These are phyloP conservation scores for Myotis planiceps DNA, from an alignment of 2,797 vertebrate genomes.

Conservation along the genomic window DNA sequence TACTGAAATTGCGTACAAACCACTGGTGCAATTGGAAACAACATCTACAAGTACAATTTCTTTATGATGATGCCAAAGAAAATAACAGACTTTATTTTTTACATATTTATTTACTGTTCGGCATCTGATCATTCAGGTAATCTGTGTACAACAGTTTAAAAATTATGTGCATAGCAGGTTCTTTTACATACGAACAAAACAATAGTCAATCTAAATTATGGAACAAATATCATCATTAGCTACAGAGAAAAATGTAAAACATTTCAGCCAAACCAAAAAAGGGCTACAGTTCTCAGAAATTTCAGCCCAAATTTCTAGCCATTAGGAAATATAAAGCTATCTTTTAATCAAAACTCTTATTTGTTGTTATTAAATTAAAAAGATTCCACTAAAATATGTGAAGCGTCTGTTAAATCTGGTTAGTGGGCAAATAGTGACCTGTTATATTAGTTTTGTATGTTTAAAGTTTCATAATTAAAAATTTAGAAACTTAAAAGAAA, in stretches of 20 bases:
- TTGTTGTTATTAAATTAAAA: slow-evolving; percentile 32
- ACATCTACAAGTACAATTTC: slow-evolving; percentile 83
- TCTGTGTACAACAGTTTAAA: slow-evolving; percentile 49
- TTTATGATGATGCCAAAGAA: slow-evolving; percentile 87
- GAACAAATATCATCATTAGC: slow-evolving; percentile 63
- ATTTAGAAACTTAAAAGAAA: slow-evolving; percentile 12
- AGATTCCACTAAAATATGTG: neutral
- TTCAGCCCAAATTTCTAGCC: slow-evolving; percentile 23
- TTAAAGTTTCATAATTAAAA: slow-evolving; percentile 34
- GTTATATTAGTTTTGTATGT: slow-evolving; percentile 27
- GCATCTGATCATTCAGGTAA: slow-evolving; percentile 72
- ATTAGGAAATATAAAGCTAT: neutral
- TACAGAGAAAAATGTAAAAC: slow-evolving; percentile 38
- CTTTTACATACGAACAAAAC: slow-evolving; percentile 57
- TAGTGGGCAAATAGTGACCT: neutral
- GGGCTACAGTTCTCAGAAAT: neutral
- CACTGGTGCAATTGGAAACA: slow-evolving; percentile 90
- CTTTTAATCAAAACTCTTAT: slow-evolving; percentile 41
- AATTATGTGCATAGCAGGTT: slow-evolving; percentile 39
- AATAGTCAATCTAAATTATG: slow-evolving; percentile 60
- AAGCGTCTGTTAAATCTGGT: neutral
- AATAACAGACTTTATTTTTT: slow-evolving; percentile 85
- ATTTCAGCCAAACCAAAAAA: neutral
- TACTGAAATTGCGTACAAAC: slow-evolving; percentile 90
- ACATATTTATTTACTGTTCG: slow-evolving; percentile 79